A percentile compares a stretch with the other conserved stretches of the same genome.
These are phyloP conservation scores for Nylanderia fulva DNA, from an alignment of 1,140 invertebrate species.

Conservation along the genomic window DNA sequence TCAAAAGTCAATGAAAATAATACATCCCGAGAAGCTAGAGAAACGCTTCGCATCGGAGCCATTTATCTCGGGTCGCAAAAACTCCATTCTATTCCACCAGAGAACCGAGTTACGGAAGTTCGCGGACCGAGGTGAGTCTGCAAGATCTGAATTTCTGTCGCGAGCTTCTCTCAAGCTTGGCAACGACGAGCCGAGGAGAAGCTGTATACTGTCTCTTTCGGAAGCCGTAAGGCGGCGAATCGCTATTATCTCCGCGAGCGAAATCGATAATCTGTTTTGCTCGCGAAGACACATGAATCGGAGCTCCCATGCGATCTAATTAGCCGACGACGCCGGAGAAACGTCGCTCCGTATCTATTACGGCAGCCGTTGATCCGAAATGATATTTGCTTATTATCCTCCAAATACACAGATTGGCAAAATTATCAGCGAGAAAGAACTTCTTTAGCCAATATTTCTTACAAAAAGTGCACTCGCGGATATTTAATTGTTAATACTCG, in stretches of 20 bases:
- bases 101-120: slow-evolving; percentile 50
- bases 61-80: slow-evolving; percentile 46
- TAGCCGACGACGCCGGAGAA: slow-evolving; percentile 20
- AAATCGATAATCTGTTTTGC: slow-evolving; percentile 45
- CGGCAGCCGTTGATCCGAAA: slow-evolving; percentile 18
- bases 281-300: slow-evolving; percentile 21
- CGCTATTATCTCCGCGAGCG: slow-evolving; percentile 26
- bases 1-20: slow-evolving; percentile 50
- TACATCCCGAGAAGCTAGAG: slow-evolving; percentile 29
- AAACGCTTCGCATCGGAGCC: slow-evolving; percentile 13
- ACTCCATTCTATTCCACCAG: slow-evolving; percentile 12
- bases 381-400: neutral
- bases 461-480: neutral
- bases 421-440: neutral
- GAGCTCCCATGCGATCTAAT: slow-evolving; percentile 22
- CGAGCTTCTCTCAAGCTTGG: no score
- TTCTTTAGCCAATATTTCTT: neutral
- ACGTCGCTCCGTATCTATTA: neutral
- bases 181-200: neutral
- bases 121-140: slow-evolving; percentile 4
- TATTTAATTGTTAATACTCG: slow-evolving; percentile 5
- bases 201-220: neutral
- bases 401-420: neutral
- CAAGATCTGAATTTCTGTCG: neutral
- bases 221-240: slow-evolving; percentile 26